Conservation (phyloP, 2,888 invertebrate genomes). For the Clunio marinus region DNA sequence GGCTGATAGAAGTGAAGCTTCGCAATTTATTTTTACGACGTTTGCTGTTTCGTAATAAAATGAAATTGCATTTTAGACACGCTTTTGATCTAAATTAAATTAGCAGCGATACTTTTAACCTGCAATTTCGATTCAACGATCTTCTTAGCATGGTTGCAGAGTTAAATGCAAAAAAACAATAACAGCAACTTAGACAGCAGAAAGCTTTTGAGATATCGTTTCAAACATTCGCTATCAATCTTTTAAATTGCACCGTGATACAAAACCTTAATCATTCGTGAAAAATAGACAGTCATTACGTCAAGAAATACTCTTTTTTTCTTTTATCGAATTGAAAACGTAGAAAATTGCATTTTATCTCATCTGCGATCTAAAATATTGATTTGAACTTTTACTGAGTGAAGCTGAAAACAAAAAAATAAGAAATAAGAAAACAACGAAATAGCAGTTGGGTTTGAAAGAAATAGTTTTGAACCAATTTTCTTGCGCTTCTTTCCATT, state of each 20-base stretch:
- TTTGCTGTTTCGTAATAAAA: background rate
- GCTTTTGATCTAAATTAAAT: slow-evolving; percentile 36
- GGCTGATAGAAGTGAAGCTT: background rate
- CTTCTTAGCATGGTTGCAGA: no score
- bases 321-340: slow-evolving; percentile 3
- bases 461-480: slow-evolving; percentile 16
- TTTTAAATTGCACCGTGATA: slow-evolving; percentile 24
- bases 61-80: background rate
- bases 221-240: slow-evolving; percentile 33
- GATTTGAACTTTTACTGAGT: slow-evolving; percentile 31
- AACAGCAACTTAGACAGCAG: no score
- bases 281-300: slow-evolving; percentile 39
- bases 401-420: background rate
- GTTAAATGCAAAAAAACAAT: no score
- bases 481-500: background rate
- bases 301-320: background rate
- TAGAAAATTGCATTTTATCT: slow-evolving; percentile 38
- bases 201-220: slow-evolving; percentile 9
- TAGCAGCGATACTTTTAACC: slow-evolving; percentile 15
- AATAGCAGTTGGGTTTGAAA: background rate
- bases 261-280: slow-evolving; percentile 38
- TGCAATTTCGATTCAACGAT: background rate
- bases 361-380: slow-evolving; percentile 29
- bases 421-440: background rate
- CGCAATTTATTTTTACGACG: no score